Evolutionary conservation across 2,797 vertebrate species (phyloP).

Genomic region (Dallia pectoralis): DNA sequence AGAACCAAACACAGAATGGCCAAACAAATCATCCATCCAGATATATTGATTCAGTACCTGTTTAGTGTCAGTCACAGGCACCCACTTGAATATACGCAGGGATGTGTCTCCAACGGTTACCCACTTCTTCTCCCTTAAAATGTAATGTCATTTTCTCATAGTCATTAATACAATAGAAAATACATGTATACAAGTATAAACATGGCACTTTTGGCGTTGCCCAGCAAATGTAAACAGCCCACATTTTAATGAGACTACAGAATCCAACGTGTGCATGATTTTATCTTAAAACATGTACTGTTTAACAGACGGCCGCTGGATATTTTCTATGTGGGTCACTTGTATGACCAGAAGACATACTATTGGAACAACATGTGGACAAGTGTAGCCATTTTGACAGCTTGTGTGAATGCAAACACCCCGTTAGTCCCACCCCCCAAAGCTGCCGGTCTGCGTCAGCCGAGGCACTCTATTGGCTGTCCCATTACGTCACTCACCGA

Average conservation of each 20-base stretch:
- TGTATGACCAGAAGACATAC: background rate
- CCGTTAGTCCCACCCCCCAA: slow-evolving; percentile 54
- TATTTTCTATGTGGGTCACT: background rate
- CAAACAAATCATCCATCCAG: background rate
- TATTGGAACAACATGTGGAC: slow-evolving; percentile 36
- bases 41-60: slow-evolving; percentile 73
- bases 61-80: slow-evolving; percentile 93
- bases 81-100: slow-evolving; percentile 97
- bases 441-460: slow-evolving; percentile 14
- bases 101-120: slow-evolving; percentile 98
- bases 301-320: background rate
- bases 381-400: slow-evolving; percentile 74
- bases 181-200: background rate
- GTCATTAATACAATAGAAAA: background rate
- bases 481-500: slow-evolving; percentile 59
- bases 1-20: background rate
- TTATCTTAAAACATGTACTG: background rate
- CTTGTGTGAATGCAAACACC: slow-evolving; percentile 52
- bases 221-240: background rate
- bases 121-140: slow-evolving; percentile 97
- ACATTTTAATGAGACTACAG: no score
- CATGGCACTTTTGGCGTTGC: background rate
- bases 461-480: slow-evolving; percentile 51
- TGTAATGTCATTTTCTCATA: background rate
- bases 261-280: background rate